phyloP scores from a whole-genome alignment of 2,113 vertebrate genomes.

The Gallinago paraguaiae region DNA sequence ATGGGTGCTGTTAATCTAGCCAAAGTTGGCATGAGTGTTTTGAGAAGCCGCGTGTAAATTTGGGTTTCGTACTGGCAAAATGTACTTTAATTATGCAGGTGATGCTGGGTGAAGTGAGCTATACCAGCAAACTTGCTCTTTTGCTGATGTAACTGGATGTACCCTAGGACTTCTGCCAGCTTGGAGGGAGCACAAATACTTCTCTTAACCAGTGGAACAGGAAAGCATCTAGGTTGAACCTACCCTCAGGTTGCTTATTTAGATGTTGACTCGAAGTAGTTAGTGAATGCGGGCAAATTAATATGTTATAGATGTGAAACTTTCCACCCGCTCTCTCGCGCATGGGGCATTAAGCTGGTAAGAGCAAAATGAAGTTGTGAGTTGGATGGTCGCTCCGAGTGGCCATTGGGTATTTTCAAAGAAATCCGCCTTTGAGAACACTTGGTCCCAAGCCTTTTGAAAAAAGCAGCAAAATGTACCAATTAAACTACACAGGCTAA shows the following conservation, averaged over 20 bases:
- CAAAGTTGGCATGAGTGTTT: background rate
- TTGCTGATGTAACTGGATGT: background rate
- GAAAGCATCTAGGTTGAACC: slow-evolving; percentile 8
- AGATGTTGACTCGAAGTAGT: slow-evolving; percentile 4
- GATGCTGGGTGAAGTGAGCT: background rate
- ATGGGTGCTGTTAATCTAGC: background rate
- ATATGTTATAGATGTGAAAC: background rate
- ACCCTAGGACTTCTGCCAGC: slow-evolving; percentile 32
- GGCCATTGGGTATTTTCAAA: background rate
- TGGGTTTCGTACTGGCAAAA: background rate
- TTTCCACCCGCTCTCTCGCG: background rate
- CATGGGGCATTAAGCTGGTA: background rate
- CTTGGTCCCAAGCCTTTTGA: background rate
- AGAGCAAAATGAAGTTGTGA: background rate
- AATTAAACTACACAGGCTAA: slow-evolving; percentile 16
- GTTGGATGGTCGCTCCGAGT: background rate
- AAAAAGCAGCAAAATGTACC: background rate
- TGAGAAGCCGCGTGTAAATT: background rate
- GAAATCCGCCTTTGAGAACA: background rate
- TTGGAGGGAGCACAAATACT: background rate
- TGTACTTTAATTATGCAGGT: background rate
- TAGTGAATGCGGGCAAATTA: background rate
- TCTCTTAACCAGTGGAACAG: slow-evolving; percentile 3
- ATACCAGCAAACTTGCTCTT: background rate
- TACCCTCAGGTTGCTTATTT: slow-evolving; percentile 57